phyloP scores from a whole-genome alignment of 53 echinoderm and acorn worm genomes.

The Hippasteria phrygiana region DNA sequence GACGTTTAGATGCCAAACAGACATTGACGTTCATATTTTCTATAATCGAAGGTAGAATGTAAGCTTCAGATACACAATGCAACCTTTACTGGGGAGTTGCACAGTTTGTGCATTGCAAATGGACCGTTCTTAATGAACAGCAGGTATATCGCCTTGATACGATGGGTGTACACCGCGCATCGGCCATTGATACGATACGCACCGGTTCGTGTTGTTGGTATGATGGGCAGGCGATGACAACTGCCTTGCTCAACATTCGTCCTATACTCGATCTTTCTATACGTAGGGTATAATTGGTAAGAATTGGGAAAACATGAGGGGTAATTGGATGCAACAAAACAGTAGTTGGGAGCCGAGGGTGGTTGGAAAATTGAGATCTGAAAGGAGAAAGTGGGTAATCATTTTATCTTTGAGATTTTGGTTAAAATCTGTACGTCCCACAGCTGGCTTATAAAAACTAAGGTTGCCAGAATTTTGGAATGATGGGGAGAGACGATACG shows the following conservation, averaged over 20 bases:
- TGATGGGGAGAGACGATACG: no score
- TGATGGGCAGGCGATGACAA: slow-evolving; percentile 51
- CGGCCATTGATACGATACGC: background rate
- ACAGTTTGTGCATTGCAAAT: slow-evolving; percentile 26
- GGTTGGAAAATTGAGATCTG: no score
- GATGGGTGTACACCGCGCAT: background rate
- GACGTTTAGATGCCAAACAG: no score
- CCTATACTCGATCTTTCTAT: background rate
- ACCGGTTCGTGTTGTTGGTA: background rate
- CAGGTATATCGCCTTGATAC: background rate
- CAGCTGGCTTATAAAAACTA: no score
- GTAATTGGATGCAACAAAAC: slow-evolving; percentile 1
- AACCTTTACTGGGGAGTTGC: background rate
- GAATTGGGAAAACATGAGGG: background rate
- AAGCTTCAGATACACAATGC: background rate
- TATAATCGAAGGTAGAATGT: no score
- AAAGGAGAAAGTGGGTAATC: no score
- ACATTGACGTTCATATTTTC: no score
- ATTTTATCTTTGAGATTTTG: no score
- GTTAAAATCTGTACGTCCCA: no score
- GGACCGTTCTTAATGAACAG: slow-evolving; percentile 39
- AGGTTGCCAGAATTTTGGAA: no score
- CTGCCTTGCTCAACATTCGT: slow-evolving; percentile 17
- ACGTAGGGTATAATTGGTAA: background rate
- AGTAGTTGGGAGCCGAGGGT: background rate